phyloP scores from a whole-genome alignment of 2,113 vertebrate genomes.

The Mesitornis unicolor region DNA sequence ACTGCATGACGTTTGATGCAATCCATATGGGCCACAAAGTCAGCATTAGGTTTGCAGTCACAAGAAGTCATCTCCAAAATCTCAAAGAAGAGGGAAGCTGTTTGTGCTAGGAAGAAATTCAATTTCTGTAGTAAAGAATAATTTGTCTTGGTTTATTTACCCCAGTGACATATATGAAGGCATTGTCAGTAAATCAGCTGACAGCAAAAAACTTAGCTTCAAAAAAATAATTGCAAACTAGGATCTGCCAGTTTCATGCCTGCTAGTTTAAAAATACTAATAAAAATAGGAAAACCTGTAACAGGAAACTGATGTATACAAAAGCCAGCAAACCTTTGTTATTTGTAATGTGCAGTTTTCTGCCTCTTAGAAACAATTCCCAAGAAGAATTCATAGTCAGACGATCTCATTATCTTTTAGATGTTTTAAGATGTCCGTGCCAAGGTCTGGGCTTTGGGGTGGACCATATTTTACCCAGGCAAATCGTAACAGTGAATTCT shows the following conservation, averaged over 20 bases:
- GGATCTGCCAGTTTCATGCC: neutral
- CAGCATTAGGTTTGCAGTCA: neutral
- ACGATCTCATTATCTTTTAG: neutral
- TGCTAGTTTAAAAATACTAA: slow-evolving; percentile 27
- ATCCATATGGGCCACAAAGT: neutral
- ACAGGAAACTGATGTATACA: neutral
- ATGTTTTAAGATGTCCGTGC: neutral
- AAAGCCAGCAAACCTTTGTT: neutral
- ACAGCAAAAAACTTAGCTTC: neutral
- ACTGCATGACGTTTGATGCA: neutral
- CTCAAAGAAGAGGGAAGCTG: neutral
- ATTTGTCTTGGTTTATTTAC: slow-evolving; percentile 22
- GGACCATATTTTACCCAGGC: neutral
- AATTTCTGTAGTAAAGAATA: neutral
- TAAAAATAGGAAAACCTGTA: neutral
- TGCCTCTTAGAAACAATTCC: neutral
- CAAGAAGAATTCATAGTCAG: neutral
- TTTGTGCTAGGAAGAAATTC: neutral
- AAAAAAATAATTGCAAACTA: neutral
- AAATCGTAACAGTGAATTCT: neutral
- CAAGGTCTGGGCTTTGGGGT: neutral
- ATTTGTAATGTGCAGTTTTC: neutral
- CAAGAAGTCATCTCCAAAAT: neutral
- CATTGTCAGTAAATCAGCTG: slow-evolving; percentile 26
- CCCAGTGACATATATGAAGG: neutral